Evolutionary conservation across 2,888 invertebrate genomes (phyloP), one percentile per base, ranked within the genome.

Genomic region (Drosophila longiperda): DNA sequence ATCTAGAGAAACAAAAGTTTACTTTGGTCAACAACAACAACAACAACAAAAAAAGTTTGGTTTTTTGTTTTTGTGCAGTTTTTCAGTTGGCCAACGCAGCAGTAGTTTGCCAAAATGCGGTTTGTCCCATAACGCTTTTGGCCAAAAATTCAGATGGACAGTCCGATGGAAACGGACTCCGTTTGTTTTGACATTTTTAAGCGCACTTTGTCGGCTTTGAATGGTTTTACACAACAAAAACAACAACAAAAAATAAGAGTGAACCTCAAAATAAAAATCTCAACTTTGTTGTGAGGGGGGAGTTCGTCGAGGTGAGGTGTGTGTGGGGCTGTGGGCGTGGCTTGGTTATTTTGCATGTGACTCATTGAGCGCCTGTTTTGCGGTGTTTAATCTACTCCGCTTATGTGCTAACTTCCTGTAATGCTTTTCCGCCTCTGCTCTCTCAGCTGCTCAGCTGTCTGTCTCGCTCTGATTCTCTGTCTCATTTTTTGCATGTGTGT

Each of bases 351-450:
- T 76, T 83, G 71, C 75, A 86, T 86, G 89, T 80, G 76, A 89
- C 74, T 90, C 84, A 89, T 90, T 87, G 85, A 84, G 80, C 89
- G 79, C 75, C 87, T 89, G 90, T 81, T 90, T 89, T 90, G 89
- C 86, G 90, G 90, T 89, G 87, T 87, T 90, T 87, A 87, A 87
- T 87, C 86, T 87, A 90, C 89, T 89, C 79, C 83, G 89, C 89
- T 90, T 87, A 83, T 89, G 84, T 78, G 76, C 76, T 75, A 73
- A 81, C 86, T 73, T 83, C 75, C 78, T 77, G 77, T 32, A 55
- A 50, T 45, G 52, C 57, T 66, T 66, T 63, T 72, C 53, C 64
- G 61, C 62, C 60, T 15, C 38, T 61, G 55, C 63, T 50, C 29
- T 50, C 29, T 11, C 58, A 32, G 58, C 50, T 29, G 33, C 42